Percentiles rank a stretch among this genome's conserved stretches.
phyloP scores from a whole-genome alignment of 2,888 invertebrate genomes.

The Stenodera caucasica region DNA sequence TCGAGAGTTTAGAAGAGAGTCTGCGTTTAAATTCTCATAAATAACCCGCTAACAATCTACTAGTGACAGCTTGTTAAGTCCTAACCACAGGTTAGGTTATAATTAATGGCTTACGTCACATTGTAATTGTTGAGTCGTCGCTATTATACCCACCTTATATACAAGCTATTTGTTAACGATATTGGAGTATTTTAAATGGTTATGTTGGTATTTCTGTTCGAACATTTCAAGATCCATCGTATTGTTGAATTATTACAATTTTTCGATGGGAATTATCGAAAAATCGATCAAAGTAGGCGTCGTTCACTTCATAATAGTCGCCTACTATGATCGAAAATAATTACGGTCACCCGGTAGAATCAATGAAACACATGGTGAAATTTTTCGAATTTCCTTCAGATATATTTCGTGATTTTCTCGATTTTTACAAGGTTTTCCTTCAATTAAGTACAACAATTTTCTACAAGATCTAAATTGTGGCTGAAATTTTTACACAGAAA shows the following conservation, averaged over 20 bases:
- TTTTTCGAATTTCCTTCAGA: conserved; percentile 36
- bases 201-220: conserved; percentile 46
- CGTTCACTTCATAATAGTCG: no score
- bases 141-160: conserved; percentile 54
- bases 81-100: conserved; percentile 60
- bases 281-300: no score
- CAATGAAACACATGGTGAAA: background rate
- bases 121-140: conserved; percentile 57
- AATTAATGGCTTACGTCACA: conserved; percentile 59
- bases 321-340: no score
- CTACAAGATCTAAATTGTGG: conserved; percentile 21
- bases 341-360: no score
- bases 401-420: conserved; percentile 29
- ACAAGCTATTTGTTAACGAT: conserved; percentile 52
- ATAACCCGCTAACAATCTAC: conserved; percentile 59
- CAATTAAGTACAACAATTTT: conserved; percentile 30
- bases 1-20: conserved; percentile 43
- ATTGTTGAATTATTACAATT: no score
- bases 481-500: conserved; percentile 2
- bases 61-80: conserved; percentile 60
- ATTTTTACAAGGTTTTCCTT: conserved; percentile 31
- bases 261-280: no score
- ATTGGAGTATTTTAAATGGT: conserved; percentile 52
- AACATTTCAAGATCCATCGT: no score
- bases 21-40: conserved; percentile 59